A percentile compares a stretch with the other conserved stretches of the same genome.
Conservation (phyloP, 2,888 invertebrate species). For the Idaea aversata region DNA sequence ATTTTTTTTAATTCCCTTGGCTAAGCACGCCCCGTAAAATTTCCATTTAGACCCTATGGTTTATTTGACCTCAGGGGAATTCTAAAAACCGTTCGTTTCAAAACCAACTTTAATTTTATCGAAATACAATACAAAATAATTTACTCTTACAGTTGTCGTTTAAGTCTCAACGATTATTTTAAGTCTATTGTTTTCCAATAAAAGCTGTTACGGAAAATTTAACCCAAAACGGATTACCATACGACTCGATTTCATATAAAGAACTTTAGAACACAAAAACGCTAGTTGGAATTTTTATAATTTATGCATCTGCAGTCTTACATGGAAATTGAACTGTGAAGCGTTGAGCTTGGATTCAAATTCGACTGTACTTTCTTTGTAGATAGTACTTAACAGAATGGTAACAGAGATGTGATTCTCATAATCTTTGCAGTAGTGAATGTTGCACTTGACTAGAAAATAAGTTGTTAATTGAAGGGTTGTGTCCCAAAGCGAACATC, state of each 20-base stretch:
- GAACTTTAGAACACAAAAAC: background rate
- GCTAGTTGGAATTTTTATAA: background rate
- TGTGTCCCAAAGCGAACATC: constrained; percentile 29
- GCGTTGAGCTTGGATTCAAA: background rate
- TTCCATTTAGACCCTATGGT: constrained; percentile 69
- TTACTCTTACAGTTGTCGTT: background rate
- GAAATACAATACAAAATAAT: background rate
- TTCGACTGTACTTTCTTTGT: constrained; percentile 9
- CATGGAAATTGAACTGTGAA: constrained; percentile 31
- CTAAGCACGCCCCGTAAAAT: constrained; percentile 74
- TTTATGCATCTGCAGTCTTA: fast-evolving
- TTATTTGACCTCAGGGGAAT: constrained; percentile 61
- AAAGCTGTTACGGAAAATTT: background rate
- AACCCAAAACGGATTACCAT: background rate
- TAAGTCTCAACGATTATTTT: background rate
- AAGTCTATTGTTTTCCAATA: background rate
- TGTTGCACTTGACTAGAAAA: constrained; percentile 74
- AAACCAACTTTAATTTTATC: constrained; percentile 31
- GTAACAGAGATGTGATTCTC: constrained; percentile 66
- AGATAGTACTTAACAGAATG: constrained; percentile 33
- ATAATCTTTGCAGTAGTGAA: constrained; percentile 72
- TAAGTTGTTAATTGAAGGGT: constrained; percentile 68
- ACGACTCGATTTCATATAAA: background rate
- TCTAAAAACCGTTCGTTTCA: constrained; percentile 51
- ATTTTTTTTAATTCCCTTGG: constrained; percentile 71